Evolutionary conservation across 2,888 invertebrate species (phyloP), one percentile per base, ranked within the genome.

Genomic region (Ectobius pallidus): DNA sequence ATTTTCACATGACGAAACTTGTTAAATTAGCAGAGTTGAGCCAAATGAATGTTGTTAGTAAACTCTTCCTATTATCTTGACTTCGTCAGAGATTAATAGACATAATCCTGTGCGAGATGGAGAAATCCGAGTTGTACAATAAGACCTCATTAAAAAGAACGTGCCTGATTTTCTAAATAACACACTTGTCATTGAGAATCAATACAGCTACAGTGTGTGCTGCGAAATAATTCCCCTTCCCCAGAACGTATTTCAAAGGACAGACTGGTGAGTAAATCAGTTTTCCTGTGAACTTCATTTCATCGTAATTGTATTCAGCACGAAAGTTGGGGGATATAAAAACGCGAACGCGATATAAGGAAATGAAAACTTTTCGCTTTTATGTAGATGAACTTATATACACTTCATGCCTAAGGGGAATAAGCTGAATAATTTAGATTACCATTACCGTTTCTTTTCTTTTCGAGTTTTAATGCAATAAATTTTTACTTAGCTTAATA

Each of bases 201-300:
- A 49, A 49, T 49, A 20, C 22, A n/a, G n/a, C n/a, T n/a, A n/a
- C n/a, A n/a, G n/a, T 49, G 14, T 39, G 20, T 49, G 49, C 20
- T 49, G 25, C n/a, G 11, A 52, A 52, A 11, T 52, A 7, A 11
- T 65, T 55, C 30, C 62, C 30, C 3, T 62, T 46, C 16, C 11
- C 39, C 39, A 69, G n/a, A 14, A 20, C 46, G 63, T 71, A 74
- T 52, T 58, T 68, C n/a, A 74, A 42, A 7, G 70, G 71, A 14
- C 63, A 68, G 1, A 25, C 34, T 16, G 42, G 14, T 22, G 16
- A 39, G 44, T 69, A 44, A 27, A 74, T 11, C 18, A 71, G 42
- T 18, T 68, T 58, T 34, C 46, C 42, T 1, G 18, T 42, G 14
- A 44, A 30, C 42, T 52, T 30, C 20, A 44, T 34, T 7, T 68